Evolutionary conservation across 2,888 invertebrate species (phyloP).

Genomic region (Trichopria drosophilae): DNA sequence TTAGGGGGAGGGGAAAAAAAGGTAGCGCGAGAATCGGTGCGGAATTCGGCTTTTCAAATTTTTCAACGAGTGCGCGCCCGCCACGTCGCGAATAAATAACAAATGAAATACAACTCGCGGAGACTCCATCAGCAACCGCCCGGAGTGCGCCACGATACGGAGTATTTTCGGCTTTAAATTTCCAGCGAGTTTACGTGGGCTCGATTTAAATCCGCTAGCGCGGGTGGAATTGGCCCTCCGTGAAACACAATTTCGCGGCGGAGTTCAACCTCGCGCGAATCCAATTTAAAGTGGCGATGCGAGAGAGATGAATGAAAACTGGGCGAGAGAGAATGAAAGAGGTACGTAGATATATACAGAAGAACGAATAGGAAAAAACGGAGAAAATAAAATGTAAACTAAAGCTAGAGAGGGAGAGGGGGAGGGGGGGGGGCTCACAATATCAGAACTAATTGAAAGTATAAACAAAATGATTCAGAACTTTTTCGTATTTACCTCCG

Average conservation of each 20-base stretch:
- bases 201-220: constrained; percentile 52
- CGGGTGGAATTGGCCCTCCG: constrained; percentile 50
- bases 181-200: constrained; percentile 42
- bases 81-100: constrained; percentile 45
- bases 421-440: not conserved
- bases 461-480: no score
- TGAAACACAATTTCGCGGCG: constrained; percentile 52
- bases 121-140: constrained; percentile 39
- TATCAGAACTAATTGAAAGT: no score
- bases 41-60: constrained; percentile 41
- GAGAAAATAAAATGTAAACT: constrained; percentile 5
- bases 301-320: constrained; percentile 24
- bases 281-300: constrained; percentile 47
- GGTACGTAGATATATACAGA: not conserved
- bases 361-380: constrained; percentile 20
- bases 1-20: no score
- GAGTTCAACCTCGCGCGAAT: constrained; percentile 46
- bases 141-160: constrained; percentile 35
- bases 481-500: no score
- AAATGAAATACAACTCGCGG: constrained; percentile 42
- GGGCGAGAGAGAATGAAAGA: constrained; percentile 11
- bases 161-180: constrained; percentile 53
- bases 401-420: constrained; percentile 5
- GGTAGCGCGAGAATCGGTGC: constrained; percentile 32
- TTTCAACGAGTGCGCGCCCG: constrained; percentile 38